Evolutionary conservation across 1,140 invertebrate species (phyloP), one percentile per base, ranked within the genome.

Genomic region (Monochamus saltuarius): DNA sequence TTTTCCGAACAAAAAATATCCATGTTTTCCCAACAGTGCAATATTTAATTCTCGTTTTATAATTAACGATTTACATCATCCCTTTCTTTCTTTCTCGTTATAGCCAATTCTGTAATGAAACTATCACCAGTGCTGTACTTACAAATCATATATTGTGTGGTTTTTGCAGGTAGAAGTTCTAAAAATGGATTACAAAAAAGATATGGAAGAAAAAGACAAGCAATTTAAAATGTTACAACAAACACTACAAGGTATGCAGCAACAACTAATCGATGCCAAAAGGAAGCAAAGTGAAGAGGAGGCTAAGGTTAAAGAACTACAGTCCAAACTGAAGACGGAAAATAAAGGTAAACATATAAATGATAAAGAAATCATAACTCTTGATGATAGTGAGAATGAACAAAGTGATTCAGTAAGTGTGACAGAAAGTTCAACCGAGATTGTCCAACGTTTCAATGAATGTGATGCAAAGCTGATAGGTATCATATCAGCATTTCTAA

Each of bases 401-500:
- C 65, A 70, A 46, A 65, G 64, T 4, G 74, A 74, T 22, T 55
- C 19, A 11, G 47, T 34, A 52, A 67, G 65, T 46, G 50, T 63
- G 1, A 62, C 38, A 10, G 63, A 39, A 57, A 37, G 19, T 22
- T 43, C 76, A 8, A 77, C 72, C n/a, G 55, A 64, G 16, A 38
- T 42, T 45, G 37, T 56, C 10, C 17, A 52, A 14, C 9, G 38
- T 14, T 54, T 69, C 29, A 51, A 62, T 38, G 69, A 73, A 46
- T 49, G 64, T 46, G 86, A 89, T 68, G 87, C 86, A 1, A 85
- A 85, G 70, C 75, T 89, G n/a, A 85, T 89, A 61, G 89, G 90
- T 61, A 79, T 94, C 38, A 86, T 92, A 46, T 87, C 90, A 13
- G 89, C 89, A 37, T 94, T 92, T 79, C 81, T 94, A 34, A 88